Evolutionary conservation across 2,113 vertebrate species (phyloP), one percentile per base, ranked within the genome.

Genomic region (Myiozetetes cayanensis): DNA sequence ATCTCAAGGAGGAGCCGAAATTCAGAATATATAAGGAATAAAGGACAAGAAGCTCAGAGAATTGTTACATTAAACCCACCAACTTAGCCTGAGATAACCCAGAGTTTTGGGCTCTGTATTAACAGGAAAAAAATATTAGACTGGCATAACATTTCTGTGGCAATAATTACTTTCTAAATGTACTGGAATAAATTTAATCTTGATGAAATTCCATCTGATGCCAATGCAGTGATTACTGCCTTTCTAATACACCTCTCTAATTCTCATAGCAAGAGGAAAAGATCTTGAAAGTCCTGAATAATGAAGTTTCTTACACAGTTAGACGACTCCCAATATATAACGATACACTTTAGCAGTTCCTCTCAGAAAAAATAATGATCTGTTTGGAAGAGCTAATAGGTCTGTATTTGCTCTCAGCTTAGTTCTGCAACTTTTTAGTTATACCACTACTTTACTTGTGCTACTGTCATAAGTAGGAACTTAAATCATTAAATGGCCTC

Each of bases 91-190:
- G 72, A 81, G 17, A 23, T 47, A 80, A 89, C 33, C 73, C 56
- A 90, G 52, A 90, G 9, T 75, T 92, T 56, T 28, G 47, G 56
- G 56, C 47, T 94, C 68, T 74, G 33, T 66, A 80, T 84, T 84
- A 95, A 71, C 35, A 39, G 47, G 39, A 46, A 86, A 85, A 85
- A 88, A 85, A 76, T 74, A 93, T 91, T 53, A 90, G 73, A 84
- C 23, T 71, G 55, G 67, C 37, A 58, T 71, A 92, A 74, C 4
- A 43, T 59, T 84, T 81, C 83, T 74, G 56, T 81, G 50, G 39
- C 76, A 92, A 86, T 94, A 92, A 94, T 92, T 94, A 84, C 95
- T 90, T 94, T 77, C 85, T 88, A 89, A 89, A 92, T 61, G 56
- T 61, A 74, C 70, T 90, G 65, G 59, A 95, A 86, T 93, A 66